phyloP scores from a whole-genome alignment of 2,888 invertebrate genomes.

The Athetis lepigone region DNA sequence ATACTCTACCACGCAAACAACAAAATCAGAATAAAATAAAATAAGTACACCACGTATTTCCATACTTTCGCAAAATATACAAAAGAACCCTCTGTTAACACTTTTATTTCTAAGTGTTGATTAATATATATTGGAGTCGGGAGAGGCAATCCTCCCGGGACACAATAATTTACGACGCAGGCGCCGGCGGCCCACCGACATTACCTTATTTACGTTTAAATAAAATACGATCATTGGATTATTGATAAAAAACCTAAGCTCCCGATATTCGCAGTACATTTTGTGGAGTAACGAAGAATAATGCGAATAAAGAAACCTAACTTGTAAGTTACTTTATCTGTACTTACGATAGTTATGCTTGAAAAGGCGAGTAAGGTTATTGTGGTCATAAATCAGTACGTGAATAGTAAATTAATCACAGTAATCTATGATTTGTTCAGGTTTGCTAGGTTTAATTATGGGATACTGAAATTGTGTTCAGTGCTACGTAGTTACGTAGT shows the following conservation, averaged over 20 bases:
- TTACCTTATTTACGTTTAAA: constrained; percentile 83
- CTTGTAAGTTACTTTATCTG: constrained; percentile 23
- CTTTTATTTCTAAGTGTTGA: constrained; percentile 79
- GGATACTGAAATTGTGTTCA: constrained; percentile 16
- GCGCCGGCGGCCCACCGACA: constrained; percentile 68
- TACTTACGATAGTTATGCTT: constrained; percentile 26
- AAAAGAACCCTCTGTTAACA: constrained; percentile 70
- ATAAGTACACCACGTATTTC: constrained; percentile 24
- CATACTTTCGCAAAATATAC: constrained; percentile 58
- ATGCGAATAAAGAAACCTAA: constrained; percentile 20
- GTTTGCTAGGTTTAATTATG: constrained; percentile 2
- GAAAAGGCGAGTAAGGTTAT: background rate
- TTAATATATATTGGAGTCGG: constrained; percentile 81
- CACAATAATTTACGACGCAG: constrained; percentile 77
- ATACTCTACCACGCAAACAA: too few species aligned
- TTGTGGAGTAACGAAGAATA: constrained; percentile 60
- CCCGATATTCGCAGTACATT: constrained; percentile 58
- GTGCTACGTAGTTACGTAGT: too few species aligned
- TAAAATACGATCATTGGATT: constrained; percentile 82
- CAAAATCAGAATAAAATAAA: too few species aligned
- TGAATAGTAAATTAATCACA: constrained; percentile 25
- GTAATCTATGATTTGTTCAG: constrained; percentile 14
- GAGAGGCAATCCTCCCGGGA: constrained; percentile 78
- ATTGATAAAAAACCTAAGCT: constrained; percentile 72
- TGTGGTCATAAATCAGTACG: constrained; percentile 29